These are phyloP conservation scores for Galeopsomyia nigrocyanea DNA, from an alignment of 2,888 invertebrate genomes.

Conservation along the genomic window DNA sequence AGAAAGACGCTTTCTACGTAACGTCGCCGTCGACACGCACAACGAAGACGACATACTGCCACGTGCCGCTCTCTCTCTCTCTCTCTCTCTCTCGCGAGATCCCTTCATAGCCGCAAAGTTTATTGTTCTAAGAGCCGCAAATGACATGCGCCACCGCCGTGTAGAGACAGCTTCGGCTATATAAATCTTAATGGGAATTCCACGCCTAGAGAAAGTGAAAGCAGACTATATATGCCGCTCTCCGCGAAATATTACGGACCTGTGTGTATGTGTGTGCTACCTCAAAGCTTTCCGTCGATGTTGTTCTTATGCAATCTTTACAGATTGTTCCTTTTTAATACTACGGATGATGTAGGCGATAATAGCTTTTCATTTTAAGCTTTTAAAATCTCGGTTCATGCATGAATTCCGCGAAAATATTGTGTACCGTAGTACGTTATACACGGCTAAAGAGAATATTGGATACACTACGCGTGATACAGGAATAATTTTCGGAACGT, in stretches of 20 bases:
- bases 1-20: slow-evolving; percentile 36
- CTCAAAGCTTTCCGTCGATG: neutral
- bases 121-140: slow-evolving; percentile 57
- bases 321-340: too few species aligned
- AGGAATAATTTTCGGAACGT: too few species aligned
- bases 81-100: too few species aligned
- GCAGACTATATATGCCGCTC: slow-evolving; percentile 6
- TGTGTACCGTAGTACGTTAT: too few species aligned
- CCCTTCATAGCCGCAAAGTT: slow-evolving; percentile 47
- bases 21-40: slow-evolving; percentile 10
- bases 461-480: too few species aligned
- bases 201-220: slow-evolving; percentile 38
- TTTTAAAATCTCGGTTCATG: too few species aligned
- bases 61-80: neutral
- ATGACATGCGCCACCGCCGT: slow-evolving; percentile 23
- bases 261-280: neutral
- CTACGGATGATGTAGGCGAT: too few species aligned
- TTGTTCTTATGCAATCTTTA: too few species aligned
- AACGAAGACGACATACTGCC: slow-evolving; percentile 21
- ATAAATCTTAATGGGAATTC: slow-evolving; percentile 51
- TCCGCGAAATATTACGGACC: too few species aligned
- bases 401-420: too few species aligned
- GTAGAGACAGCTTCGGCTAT: slow-evolving; percentile 29
- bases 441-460: too few species aligned
- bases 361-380: too few species aligned